Evolutionary conservation across 1,140 invertebrate species (phyloP), one percentile per base, ranked within the genome.

Genomic region (Drosophila guanche): DNA sequence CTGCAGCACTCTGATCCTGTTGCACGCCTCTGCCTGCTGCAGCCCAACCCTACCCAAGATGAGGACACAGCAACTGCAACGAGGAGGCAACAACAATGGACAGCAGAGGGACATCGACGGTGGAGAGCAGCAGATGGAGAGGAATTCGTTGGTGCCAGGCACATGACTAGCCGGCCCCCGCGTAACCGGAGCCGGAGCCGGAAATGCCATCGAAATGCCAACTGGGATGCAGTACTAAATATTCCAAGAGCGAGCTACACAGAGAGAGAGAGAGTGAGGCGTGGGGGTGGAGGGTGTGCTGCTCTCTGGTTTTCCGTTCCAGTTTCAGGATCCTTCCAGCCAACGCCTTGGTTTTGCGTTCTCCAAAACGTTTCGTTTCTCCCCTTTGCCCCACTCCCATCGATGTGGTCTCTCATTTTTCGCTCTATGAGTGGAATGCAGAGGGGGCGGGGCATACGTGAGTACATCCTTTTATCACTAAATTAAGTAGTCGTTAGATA

Each of bases 401-500:
- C 12, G 7, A n/a, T 41, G n/a, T 23, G 2, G 20, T 42, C 23
- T 14, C 16, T 16, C 68, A 42, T 16, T 55, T 47, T 43, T 16
- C 33, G 33, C 33, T 37, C 33, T 37, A 37, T 37, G 33, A 37
- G 33, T 37, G 10, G 33, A 37, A 37, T 12, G 33, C 33, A 37
- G 33, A 37, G 10, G 33, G 33, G 33, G n/a, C 7, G 42, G 14
- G 42, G 41, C 54, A 23, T 29, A n/a, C 20, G 53, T 40, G 52
- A 61, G 47, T 69, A 59, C 58, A 69, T 80, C 60, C 60, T 56
- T 67, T 80, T 79, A 76, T 79, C 71, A 75, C 59, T 79, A 80
- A 71, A 71, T 79, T 79, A 80, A 80, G 71, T 58, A 76, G 72
- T 33, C 59, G 33, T 37, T 37, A 58, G 52, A 53, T 33, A 16